These are phyloP conservation scores for Oenanthe melanoleuca DNA, from an alignment of 2,113 vertebrate genomes.

Conservation along the genomic window DNA sequence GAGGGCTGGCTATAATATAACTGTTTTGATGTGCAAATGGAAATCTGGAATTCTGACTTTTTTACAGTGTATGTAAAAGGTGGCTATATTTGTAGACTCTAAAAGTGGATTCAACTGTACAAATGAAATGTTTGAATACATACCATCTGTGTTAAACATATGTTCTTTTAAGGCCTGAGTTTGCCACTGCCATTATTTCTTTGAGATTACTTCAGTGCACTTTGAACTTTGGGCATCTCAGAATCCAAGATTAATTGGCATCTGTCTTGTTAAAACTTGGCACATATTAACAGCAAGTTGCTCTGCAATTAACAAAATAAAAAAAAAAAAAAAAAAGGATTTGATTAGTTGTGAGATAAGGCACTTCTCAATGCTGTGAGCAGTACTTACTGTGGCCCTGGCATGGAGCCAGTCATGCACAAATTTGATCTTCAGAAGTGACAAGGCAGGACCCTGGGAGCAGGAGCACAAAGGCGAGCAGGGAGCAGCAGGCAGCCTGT, in stretches of 20 bases:
- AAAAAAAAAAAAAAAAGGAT: not conserved
- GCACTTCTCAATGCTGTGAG: not conserved
- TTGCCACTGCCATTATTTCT: not conserved
- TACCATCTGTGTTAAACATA: constrained; percentile 50
- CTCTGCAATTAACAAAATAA: not conserved
- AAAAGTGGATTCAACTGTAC: constrained; percentile 35
- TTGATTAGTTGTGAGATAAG: not conserved
- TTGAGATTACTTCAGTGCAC: not conserved
- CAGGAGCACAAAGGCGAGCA: fast-evolving
- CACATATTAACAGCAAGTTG: not conserved
- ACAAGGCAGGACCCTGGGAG: not conserved
- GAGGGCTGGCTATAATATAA: not conserved
- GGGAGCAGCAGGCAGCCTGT: not conserved
- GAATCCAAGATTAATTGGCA: not conserved
- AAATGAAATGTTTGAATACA: constrained; percentile 39
- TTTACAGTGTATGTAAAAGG: constrained; percentile 23
- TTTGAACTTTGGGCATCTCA: not conserved
- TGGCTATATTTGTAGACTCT: constrained; percentile 36
- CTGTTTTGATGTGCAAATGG: constrained; percentile 50
- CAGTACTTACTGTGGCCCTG: not conserved
- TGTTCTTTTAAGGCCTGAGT: constrained; percentile 23
- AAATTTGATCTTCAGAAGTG: not conserved
- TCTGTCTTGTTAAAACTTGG: not conserved
- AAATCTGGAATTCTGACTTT: constrained; percentile 50
- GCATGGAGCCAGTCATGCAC: not conserved